A percentile compares a stretch with the other conserved stretches of the same genome.
These are phyloP conservation scores for Carposina sasakii DNA, from an alignment of 1,140 invertebrate genomes.

Conservation along the genomic window DNA sequence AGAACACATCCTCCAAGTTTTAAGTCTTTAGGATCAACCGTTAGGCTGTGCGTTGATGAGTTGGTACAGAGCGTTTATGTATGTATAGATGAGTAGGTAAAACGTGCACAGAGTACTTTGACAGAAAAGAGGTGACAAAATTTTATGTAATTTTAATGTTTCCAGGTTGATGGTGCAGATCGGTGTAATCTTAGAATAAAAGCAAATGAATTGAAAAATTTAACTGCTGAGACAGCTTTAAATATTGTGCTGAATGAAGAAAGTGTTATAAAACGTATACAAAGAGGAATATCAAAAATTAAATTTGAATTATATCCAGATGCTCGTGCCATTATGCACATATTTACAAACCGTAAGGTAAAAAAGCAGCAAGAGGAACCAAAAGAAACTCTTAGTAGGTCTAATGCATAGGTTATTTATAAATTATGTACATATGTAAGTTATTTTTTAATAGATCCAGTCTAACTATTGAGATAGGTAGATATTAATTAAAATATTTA, in stretches of 20 bases:
- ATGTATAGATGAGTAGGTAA: not conserved
- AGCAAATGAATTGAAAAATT: constrained; percentile 34
- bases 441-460: too few species aligned
- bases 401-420: too few species aligned
- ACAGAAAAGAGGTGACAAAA: not conserved
- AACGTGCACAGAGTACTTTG: not conserved
- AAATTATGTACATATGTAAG: too few species aligned
- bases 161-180: constrained; percentile 58
- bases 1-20: not conserved
- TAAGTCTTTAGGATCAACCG: not conserved
- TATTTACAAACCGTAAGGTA: constrained; percentile 44
- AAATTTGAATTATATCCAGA: constrained; percentile 53
- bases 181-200: constrained; percentile 58
- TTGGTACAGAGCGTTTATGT: not conserved
- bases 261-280: constrained; percentile 33
- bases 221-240: constrained; percentile 41
- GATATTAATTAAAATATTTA: too few species aligned
- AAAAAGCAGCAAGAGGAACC: too few species aligned
- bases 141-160: constrained; percentile 8
- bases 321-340: constrained; percentile 52
- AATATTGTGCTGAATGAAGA: constrained; percentile 42
- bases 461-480: too few species aligned
- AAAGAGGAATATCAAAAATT: constrained; percentile 37
- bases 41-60: not conserved
- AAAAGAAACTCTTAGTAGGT: too few species aligned